Conservation (phyloP, 2,113 vertebrate genomes). For the Spea bombifrons region DNA sequence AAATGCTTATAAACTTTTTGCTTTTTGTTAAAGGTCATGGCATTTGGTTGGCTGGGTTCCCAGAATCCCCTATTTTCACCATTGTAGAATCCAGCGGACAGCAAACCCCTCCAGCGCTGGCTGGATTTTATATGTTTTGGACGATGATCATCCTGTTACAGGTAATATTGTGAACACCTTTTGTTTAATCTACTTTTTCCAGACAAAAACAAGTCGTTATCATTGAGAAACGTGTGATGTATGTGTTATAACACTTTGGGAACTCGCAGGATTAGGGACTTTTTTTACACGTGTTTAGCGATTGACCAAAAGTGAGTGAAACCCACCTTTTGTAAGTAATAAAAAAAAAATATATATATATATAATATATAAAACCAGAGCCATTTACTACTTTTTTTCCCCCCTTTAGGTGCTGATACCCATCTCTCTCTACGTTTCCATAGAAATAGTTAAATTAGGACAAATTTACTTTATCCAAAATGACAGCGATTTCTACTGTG, state of each 20-base stretch:
- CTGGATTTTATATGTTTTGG: conserved; percentile 92
- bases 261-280: too few relatives aligned
- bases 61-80: conserved; percentile 65
- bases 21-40: conserved; percentile 74
- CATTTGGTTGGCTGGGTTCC: conserved; percentile 74
- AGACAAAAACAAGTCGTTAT: too few relatives aligned
- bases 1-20: too few relatives aligned
- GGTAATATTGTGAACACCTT: conserved; percentile 65
- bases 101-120: conserved; percentile 63
- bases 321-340: too few relatives aligned
- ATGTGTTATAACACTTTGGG: too few relatives aligned
- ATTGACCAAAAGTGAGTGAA: neutral
- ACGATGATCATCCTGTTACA: conserved; percentile 96
- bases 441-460: conserved; percentile 92
- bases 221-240: too few relatives aligned
- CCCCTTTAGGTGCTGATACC: conserved; percentile 87
- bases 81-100: conserved; percentile 64
- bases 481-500: conserved; percentile 82
- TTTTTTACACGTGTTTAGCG: neutral
- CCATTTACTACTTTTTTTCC: neutral
- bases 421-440: conserved; percentile 92
- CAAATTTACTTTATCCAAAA: conserved; percentile 93
- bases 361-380: too few relatives aligned
- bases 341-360: too few relatives aligned
- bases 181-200: too few relatives aligned